These are phyloP conservation scores for Rhabditoides inermis DNA, from an alignment of 2,888 invertebrate genomes.

Conservation along the genomic window DNA sequence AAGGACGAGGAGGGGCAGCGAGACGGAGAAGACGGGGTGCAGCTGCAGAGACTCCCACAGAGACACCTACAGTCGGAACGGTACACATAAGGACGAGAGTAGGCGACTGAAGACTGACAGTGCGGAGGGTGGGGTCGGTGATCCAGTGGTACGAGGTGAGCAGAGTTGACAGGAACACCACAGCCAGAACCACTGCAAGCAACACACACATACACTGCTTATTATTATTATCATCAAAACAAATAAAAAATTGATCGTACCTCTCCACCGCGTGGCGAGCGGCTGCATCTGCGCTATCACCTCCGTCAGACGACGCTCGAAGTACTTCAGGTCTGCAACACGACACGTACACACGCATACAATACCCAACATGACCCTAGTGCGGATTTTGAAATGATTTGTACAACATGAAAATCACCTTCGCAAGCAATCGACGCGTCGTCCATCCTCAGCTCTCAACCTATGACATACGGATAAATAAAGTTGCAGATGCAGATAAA, in stretches of 20 bases:
- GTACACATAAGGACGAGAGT: too few species aligned
- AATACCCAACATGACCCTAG: too few species aligned
- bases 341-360: too few species aligned
- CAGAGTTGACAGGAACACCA: slow-evolving; percentile 80
- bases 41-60: slow-evolving; percentile 82
- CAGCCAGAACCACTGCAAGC: slow-evolving; percentile 69
- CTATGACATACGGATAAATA: too few species aligned
- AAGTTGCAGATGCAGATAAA: too few species aligned
- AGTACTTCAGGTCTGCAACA: slow-evolving; percentile 78
- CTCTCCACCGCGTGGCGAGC: slow-evolving; percentile 77
- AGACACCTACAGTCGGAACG: slow-evolving; percentile 61
- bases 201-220: too few species aligned
- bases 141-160: slow-evolving; percentile 93
- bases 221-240: too few species aligned
- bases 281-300: slow-evolving; percentile 91
- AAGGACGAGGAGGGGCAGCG: slow-evolving; percentile 65
- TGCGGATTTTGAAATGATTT: too few species aligned
- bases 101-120: slow-evolving; percentile 58
- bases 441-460: too few species aligned
- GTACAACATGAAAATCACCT: slow-evolving; percentile 16
- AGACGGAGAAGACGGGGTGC: slow-evolving; percentile 85
- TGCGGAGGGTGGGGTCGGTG: slow-evolving; percentile 82
- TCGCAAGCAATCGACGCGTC: slow-evolving; percentile 35
- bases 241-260: slow-evolving; percentile 14
- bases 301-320: slow-evolving; percentile 90